These are phyloP conservation scores for Scleropages formosus DNA, from an alignment of 2,797 vertebrate genomes.

Conservation along the genomic window DNA sequence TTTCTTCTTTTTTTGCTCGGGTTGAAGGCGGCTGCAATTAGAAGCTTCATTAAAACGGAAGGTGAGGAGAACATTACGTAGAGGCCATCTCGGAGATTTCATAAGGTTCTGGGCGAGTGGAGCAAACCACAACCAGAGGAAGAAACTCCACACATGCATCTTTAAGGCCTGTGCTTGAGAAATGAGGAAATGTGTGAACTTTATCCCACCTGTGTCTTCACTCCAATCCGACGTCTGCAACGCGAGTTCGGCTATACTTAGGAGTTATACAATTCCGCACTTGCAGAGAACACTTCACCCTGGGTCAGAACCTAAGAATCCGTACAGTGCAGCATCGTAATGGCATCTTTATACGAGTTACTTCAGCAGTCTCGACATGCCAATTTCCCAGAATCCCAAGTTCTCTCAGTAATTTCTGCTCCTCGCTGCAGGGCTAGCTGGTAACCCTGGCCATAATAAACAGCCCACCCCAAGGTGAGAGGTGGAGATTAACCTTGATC, in stretches of 20 bases:
- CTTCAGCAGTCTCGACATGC: neutral
- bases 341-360: too few relatives aligned
- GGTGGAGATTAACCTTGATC: neutral
- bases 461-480: too few relatives aligned
- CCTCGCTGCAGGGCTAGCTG: neutral
- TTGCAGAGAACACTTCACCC: too few relatives aligned
- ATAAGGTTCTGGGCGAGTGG: too few relatives aligned
- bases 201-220: too few relatives aligned
- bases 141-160: too few relatives aligned
- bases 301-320: too few relatives aligned
- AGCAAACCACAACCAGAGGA: too few relatives aligned
- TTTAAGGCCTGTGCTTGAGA: neutral
- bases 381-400: neutral
- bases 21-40: neutral
- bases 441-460: neutral
- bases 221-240: too few relatives aligned
- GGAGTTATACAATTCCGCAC: too few relatives aligned
- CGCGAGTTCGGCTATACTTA: too few relatives aligned
- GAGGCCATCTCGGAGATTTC: neutral
- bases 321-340: too few relatives aligned
- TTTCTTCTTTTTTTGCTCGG: neutral
- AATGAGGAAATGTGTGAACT: neutral
- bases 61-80: neutral
- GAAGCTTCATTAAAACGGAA: slow-evolving; percentile 1
- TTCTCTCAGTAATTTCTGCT: neutral